phyloP scores from a whole-genome alignment of 2,113 vertebrate species.

The Marcusenius ussheri region DNA sequence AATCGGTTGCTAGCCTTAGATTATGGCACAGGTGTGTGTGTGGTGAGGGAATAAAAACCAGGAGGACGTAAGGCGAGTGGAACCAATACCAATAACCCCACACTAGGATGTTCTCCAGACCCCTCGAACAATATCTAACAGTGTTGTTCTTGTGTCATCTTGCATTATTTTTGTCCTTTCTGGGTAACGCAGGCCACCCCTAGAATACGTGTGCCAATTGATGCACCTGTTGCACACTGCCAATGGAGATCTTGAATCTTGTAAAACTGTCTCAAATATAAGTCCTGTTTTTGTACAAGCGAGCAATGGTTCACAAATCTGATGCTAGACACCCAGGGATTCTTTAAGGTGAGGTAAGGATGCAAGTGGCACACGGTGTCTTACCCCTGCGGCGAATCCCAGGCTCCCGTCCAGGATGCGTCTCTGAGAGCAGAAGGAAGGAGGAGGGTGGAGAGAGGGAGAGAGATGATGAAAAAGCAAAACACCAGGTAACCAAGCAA shows the following conservation, averaged over 20 bases:
- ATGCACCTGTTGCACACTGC: background rate
- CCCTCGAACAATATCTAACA: too few species aligned
- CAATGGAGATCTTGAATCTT: background rate
- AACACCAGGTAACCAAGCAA: background rate
- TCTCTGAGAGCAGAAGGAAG: conserved; percentile 63
- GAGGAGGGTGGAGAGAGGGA: background rate
- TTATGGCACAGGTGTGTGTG: background rate
- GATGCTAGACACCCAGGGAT: background rate
- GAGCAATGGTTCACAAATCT: background rate
- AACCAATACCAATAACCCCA: background rate
- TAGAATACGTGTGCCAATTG: background rate
- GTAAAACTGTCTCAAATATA: background rate
- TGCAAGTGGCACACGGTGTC: conserved; percentile 29
- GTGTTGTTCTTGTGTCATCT: background rate
- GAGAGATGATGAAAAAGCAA: background rate
- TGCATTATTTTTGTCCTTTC: background rate
- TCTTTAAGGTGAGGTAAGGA: background rate
- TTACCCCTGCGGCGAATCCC: conserved; percentile 94
- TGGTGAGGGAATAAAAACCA: background rate
- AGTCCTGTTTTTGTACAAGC: background rate
- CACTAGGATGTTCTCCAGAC: background rate
- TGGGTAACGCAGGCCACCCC: background rate
- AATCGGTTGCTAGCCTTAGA: background rate
- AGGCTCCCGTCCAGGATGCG: conserved; percentile 88
- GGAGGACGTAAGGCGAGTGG: background rate